Percentiles rank a stretch among this genome's conserved stretches.
phyloP scores from a whole-genome alignment of 2,888 invertebrate genomes.

The Spisula subtruncata region DNA sequence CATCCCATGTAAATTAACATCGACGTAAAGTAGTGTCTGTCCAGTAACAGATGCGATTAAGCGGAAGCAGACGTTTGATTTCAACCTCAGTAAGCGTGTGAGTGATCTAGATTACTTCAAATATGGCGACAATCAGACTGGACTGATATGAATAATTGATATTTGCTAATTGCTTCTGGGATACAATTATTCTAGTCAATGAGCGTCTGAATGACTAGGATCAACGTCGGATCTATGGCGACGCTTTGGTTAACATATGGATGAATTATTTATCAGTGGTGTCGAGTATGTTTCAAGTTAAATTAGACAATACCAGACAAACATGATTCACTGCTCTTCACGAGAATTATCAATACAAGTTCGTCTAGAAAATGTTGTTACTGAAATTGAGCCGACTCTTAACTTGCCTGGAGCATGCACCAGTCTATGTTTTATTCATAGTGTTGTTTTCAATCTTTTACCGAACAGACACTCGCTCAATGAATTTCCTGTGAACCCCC shows the following conservation, averaged over 20 bases:
- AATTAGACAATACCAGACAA: neutral
- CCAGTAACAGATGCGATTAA: neutral
- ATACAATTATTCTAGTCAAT: constrained; percentile 43
- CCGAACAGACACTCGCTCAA: neutral
- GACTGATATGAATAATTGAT: constrained; percentile 66
- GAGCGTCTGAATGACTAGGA: constrained; percentile 44
- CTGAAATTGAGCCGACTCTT: neutral
- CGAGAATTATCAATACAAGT: neutral
- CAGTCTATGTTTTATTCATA: neutral
- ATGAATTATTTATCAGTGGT: constrained; percentile 20
- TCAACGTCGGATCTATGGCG: constrained; percentile 28
- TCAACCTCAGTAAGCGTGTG: constrained; percentile 46
- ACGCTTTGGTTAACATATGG: constrained; percentile 31
- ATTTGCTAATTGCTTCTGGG: constrained; percentile 60
- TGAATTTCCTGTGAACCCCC: neutral
- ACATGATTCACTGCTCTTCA: constrained; percentile 1
- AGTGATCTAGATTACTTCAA: constrained; percentile 57
- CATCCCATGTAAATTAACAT: neutral
- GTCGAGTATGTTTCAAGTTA: constrained; percentile 10
- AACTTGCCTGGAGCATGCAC: neutral
- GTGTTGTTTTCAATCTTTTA: constrained; percentile 39
- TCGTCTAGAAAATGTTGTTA: constrained; percentile 2
- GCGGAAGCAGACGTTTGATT: constrained; percentile 24
- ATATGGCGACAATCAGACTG: constrained; percentile 57
- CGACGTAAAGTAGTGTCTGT: neutral